Percentiles rank a stretch among this genome's conserved stretches.
Evolutionary conservation across 2,888 invertebrate species (phyloP).

Genomic region (Conistra vaccinii): DNA sequence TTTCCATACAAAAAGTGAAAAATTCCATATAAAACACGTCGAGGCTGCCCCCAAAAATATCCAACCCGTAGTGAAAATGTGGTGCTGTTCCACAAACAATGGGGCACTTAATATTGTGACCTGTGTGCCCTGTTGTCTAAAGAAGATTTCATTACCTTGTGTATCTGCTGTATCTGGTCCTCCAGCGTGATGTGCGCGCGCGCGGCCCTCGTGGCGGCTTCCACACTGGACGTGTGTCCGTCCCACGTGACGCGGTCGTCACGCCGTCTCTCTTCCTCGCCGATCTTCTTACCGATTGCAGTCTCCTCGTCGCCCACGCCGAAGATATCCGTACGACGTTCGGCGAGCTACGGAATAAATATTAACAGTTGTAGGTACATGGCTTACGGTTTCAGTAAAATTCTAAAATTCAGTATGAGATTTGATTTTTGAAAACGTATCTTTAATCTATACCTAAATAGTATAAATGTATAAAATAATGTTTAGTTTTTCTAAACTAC

Average conservation of each 20-base stretch:
- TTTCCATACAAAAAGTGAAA: too few species aligned
- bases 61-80: neutral
- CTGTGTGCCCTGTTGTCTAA: neutral
- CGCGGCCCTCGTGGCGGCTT: constrained; percentile 98
- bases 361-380: neutral
- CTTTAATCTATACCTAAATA: too few species aligned
- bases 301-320: constrained; percentile 99
- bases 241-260: constrained; percentile 99
- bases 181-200: constrained; percentile 98
- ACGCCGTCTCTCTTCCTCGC: constrained; percentile 96
- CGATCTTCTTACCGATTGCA: constrained; percentile 99
- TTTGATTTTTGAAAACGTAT: too few species aligned
- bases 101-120: too few species aligned
- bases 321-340: constrained; percentile 99
- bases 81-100: neutral
- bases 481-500: neutral
- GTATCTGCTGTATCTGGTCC: constrained; percentile 99
- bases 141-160: constrained; percentile 92
- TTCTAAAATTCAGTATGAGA: too few species aligned
- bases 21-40: too few species aligned
- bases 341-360: constrained; percentile 93
- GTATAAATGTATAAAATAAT: neutral
- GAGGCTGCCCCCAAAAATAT: too few species aligned
- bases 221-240: constrained; percentile 99
- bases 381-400: neutral